Evolutionary conservation across 2,888 invertebrate species (phyloP), one percentile per base, ranked within the genome.

Genomic region (Molanna angustata): DNA sequence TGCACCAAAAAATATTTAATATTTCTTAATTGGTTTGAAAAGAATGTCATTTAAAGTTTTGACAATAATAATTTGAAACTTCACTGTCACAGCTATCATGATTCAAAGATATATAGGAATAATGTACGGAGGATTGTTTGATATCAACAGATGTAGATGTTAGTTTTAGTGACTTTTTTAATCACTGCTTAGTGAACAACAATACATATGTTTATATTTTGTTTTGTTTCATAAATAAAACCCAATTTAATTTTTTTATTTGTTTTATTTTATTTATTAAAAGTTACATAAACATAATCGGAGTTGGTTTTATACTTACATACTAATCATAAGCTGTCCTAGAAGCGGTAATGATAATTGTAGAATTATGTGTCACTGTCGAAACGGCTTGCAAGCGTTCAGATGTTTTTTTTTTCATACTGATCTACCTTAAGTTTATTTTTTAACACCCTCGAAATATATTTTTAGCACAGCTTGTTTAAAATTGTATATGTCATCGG

Each of bases 261-360:
- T 50, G 21, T 32, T 51, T 53, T 47, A 55, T 56, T 58, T 57
- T 52, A 52, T 52, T 54, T 44, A 54, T 47, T 51, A 57, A 57
- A 54, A 54, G 49, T 44, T 49, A 57, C 52, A 52, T 42, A 49
- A 33, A 18, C 40, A 33, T 54, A 54, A 40, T 47, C n/a, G 39
- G 22, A 46, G 20, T 46, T 37, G 14, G 20, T 43, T 22, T 46
- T 37, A 27, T 47, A 42, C 47, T 50, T 47, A 41, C 27, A 20
- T 40, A 17, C 39, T 52, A 53, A 46, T 39, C 49, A 45, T 55
- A 58, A 56, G 55, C 58, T 51, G 58, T 45, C 40, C 58, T 58
- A 58, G 33, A 58, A 58, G 58, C 58, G 32, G 40, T 43, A 40
- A 39, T 41, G 51, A 18, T 53, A 35, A 53, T 41, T 53, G 46